phyloP scores from a whole-genome alignment of 1,140 invertebrate species.

The Theocolax elegans region DNA sequence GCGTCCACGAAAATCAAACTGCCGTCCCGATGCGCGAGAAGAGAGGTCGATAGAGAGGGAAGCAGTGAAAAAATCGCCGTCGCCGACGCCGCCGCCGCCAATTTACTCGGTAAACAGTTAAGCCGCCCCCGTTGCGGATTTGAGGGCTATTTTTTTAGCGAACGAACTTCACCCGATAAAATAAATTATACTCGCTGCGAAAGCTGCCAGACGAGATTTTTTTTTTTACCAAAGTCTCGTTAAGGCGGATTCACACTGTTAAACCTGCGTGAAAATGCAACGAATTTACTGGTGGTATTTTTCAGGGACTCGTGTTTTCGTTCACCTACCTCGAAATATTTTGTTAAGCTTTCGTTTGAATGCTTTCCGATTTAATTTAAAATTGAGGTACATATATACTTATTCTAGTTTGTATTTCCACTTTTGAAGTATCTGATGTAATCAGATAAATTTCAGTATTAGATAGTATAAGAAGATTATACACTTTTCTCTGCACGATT shows the following conservation, averaged over 20 bases:
- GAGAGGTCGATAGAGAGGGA: not conserved
- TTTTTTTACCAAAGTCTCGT: constrained; percentile 9
- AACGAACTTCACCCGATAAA: constrained; percentile 17
- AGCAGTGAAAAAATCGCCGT: constrained; percentile 4
- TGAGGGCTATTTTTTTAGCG: constrained; percentile 14
- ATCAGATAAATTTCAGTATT: no score
- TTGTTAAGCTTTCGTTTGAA: no score
- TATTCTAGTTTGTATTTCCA: no score
- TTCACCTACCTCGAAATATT: no score
- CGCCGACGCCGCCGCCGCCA: not conserved
- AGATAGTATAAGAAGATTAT: no score
- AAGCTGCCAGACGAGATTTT: not conserved
- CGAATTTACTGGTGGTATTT: not conserved
- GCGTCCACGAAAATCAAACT: constrained; percentile 23
- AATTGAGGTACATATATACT: no score
- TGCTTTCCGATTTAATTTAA: no score
- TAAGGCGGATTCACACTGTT: not conserved
- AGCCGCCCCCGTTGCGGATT: constrained; percentile 17
- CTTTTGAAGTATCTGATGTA: no score
- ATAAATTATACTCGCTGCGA: constrained; percentile 15
- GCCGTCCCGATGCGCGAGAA: not conserved
- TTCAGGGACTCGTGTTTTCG: no score
- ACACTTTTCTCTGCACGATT: no score
- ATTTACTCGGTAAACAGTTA: constrained; percentile 39
- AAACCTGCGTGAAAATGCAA: not conserved